These are phyloP conservation scores for Andinoacara biseriatus DNA, from an alignment of 2,113 vertebrate genomes.

Conservation along the genomic window DNA sequence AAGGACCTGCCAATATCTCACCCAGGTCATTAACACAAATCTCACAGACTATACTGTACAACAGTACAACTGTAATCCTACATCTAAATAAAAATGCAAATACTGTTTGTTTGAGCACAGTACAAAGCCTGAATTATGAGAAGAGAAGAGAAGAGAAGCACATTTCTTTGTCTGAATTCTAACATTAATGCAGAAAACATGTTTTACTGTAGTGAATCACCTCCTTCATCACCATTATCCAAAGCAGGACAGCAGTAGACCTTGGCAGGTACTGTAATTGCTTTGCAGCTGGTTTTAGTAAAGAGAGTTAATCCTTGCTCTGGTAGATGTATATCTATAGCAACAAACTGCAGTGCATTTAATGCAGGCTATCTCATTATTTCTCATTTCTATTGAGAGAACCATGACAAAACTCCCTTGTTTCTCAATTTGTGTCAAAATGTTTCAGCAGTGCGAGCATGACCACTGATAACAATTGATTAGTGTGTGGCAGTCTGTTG, in stretches of 20 bases:
- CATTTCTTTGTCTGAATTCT: neutral
- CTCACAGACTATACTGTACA: neutral
- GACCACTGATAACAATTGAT: constrained; percentile 45
- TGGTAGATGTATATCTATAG: neutral
- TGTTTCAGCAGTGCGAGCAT: constrained; percentile 11
- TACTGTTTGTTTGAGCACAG: neutral
- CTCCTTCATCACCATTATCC: neutral
- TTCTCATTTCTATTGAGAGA: neutral
- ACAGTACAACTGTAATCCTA: neutral
- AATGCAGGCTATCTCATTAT: neutral
- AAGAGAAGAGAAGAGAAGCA: neutral
- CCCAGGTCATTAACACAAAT: neutral
- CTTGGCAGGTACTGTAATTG: neutral
- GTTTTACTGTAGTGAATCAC: neutral
- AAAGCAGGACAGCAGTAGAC: neutral
- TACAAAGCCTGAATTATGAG: neutral
- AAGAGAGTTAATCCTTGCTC: neutral
- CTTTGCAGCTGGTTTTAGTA: neutral
- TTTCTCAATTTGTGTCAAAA: constrained; percentile 17
- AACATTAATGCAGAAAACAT: neutral
- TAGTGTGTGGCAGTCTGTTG: constrained; percentile 12
- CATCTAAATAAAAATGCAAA: neutral
- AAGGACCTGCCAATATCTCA: constrained; percentile 8
- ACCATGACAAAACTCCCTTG: neutral
- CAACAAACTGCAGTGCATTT: neutral